Evolutionary conservation across 2,888 invertebrate genomes (phyloP).

Genomic region (Caenorhabditis sp.): DNA sequence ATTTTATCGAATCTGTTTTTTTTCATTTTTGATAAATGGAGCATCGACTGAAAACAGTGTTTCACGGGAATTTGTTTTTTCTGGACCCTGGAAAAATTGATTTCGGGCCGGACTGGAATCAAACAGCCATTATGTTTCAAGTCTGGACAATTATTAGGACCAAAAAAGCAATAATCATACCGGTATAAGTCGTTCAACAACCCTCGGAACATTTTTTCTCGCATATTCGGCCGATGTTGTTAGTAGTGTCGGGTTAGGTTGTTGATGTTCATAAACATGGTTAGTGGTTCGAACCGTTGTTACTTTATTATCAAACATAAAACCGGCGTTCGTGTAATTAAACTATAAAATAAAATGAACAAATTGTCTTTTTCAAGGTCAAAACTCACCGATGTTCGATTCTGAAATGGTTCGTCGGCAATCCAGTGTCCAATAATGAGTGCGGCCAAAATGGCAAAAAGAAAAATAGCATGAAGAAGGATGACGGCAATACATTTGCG

Average conservation of each 20-base stretch:
- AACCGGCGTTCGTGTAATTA: conserved; percentile 10
- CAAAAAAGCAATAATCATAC: conserved; percentile 9
- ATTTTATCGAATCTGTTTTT: too few species aligned
- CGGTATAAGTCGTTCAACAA: conserved; percentile 32
- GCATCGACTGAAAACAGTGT: too few species aligned
- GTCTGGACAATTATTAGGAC: background rate
- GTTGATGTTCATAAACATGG: background rate
- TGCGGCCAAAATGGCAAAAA: conserved; percentile 57
- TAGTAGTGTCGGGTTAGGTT: background rate
- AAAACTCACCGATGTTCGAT: conserved; percentile 20
- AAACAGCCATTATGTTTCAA: too few species aligned
- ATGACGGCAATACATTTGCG: conserved; percentile 57
- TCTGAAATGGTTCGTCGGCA: conserved; percentile 39
- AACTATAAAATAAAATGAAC: conserved; percentile 11
- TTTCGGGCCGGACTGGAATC: too few species aligned
- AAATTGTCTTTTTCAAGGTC: background rate
- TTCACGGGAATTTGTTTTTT: too few species aligned
- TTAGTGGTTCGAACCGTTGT: background rate
- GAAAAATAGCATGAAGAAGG: conserved; percentile 58
- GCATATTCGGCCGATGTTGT: conserved; percentile 2
- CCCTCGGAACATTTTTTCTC: conserved; percentile 9
- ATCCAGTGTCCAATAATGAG: conserved; percentile 63
- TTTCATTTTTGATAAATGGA: too few species aligned
- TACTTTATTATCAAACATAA: background rate
- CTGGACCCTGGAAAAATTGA: too few species aligned